Base-by-base conservation (phyloP, 2,888 invertebrate species). In the Yponomeuta sedellus region DNA sequence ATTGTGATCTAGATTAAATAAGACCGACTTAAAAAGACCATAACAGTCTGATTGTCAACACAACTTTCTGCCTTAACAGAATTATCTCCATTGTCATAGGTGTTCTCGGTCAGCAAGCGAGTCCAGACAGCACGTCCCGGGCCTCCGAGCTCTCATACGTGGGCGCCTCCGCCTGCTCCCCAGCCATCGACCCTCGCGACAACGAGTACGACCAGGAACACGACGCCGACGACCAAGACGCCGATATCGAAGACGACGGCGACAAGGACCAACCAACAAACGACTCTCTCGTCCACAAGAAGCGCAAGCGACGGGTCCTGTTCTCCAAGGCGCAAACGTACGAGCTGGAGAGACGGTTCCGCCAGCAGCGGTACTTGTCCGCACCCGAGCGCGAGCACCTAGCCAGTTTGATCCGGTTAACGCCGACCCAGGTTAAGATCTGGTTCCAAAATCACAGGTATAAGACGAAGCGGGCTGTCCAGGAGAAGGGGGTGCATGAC, bases 401-500 rank as follows among this genome's bases (percentile, higher is more conserved):
- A 71, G 99, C 99, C 2, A 97, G 97, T 70, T 93, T 98, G 75
- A 99, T 99, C 71, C 93, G 97, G 67, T 92, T 99, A 68, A 99
- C 99, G 2, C 99, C 99, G 0, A 99, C 99, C 2, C 99, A 99
- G 92, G 97, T 97, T 65, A 99, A 99, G 89, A 99, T 99, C 76
- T 99, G 99, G 99, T 99, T 99, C 91, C 99, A 99, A 85, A 99
- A 99, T 85, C 99, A 99, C 83, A 95, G 98, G 79, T 99, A 99
- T 92, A 99, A 99, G 92, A 98, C 99, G 78, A 99, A 99, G 89
- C 93, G 99, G n/a, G 97, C 99, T 0, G 96, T 97, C 68, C 97
- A 97, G 78, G 99, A 99, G 85, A 97, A 98, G 84, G 96, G 96
- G 20, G 85, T 94, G 71, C 94, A 95, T 72, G 94, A 95, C 69